Evolutionary conservation across 2,888 invertebrate species (phyloP), one percentile per base, ranked within the genome.

Genomic region (Leptopilina myrica): DNA sequence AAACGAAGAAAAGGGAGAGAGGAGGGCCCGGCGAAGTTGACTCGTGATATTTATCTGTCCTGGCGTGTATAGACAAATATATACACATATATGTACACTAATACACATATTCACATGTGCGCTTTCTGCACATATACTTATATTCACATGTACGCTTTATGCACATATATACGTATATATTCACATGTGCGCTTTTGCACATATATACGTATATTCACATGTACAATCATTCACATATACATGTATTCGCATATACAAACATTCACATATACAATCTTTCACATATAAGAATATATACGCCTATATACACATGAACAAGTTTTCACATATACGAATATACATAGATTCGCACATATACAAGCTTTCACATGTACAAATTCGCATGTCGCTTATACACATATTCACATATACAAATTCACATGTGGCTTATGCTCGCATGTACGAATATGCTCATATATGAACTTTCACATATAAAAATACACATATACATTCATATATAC

Each of bases 21-120:
- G 20, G 20, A 20, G 56, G 56, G 53, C 56, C 73, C 26, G 53
- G 73, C 56, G 33, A 73, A 73, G 83, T 82, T 81, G 81, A 83
- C 81, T 80, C 80, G 80, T 81, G 82, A 83, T 83, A 82, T 83
- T 82, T 83, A 83, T 83, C 83, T 79, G 81, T 79, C 78, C 66
- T 78, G 78, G 81, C 76, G 82, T 76, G 76, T 81, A 78, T 76
- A 78, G 80, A 78, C 83, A 79, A 83, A 83, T 81, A 79, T 53
- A 79, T 79, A 15, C 15, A 62, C 8, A 62, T 15, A 62, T 9
- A 79, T 79, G 64, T 78, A 75, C 66, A 79, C 75, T 65, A 76
- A 80, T 46, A 77, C 77, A 81, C 80, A 78, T 79, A 77, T 33
- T 33, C 33, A 33, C 33, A 5, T 78, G 78, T 79, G 5, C 33